Conservation (phyloP, 1,140 invertebrate genomes). For the Anastrepha ludens region DNA sequence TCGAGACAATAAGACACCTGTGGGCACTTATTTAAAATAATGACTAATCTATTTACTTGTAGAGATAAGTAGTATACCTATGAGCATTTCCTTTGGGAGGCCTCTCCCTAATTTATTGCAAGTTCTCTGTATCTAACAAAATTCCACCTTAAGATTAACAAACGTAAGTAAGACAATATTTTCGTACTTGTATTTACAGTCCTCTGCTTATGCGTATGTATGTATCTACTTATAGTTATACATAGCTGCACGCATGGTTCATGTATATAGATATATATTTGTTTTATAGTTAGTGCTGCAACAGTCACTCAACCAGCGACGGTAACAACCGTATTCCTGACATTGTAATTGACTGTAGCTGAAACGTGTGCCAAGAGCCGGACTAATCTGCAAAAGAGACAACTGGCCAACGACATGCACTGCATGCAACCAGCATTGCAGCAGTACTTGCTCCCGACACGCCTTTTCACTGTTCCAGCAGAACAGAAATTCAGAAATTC, state of each 20-base stretch:
- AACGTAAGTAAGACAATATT: background rate
- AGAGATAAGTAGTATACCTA: too few relatives aligned
- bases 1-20: too few relatives aligned
- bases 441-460: background rate
- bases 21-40: too few relatives aligned
- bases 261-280: background rate
- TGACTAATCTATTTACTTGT: too few relatives aligned
- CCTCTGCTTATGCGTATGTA: too few relatives aligned
- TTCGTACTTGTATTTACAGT: background rate
- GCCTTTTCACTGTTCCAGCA: conserved; percentile 39
- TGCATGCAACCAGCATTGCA: conserved; percentile 46
- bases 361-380: background rate
- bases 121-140: too few relatives aligned
- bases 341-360: background rate
- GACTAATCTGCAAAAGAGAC: conserved; percentile 32
- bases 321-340: background rate
- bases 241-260: background rate
- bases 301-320: background rate
- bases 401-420: conserved; percentile 20
- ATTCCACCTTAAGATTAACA: background rate
- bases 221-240: background rate
- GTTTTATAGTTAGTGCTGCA: conserved; percentile 13
- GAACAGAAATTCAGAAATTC: background rate
- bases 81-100: too few relatives aligned
- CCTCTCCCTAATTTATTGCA: too few relatives aligned